Conservation (phyloP, 2,797 vertebrate genomes). For the Podarcis lilfordi region DNA sequence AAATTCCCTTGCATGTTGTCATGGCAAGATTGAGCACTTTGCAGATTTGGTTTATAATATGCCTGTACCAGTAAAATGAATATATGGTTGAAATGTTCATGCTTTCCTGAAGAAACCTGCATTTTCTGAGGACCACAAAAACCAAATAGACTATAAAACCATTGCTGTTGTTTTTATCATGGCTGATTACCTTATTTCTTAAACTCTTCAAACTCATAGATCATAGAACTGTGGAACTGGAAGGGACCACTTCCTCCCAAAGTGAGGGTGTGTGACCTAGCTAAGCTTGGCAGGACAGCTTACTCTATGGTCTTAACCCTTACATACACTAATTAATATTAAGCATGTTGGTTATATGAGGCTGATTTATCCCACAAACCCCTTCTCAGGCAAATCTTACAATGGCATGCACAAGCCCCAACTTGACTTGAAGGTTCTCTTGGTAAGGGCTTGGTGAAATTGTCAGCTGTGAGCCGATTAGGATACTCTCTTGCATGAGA, state of each 20-base stretch:
- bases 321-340: no score
- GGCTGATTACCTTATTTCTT: conserved; percentile 36
- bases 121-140: conserved; percentile 18
- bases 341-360: no score
- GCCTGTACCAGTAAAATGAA: conserved; percentile 24
- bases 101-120: conserved; percentile 34
- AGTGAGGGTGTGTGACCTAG: no score
- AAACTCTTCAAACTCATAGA: not conserved
- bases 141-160: conserved; percentile 43
- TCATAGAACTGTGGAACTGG: no score
- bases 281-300: no score
- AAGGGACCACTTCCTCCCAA: no score
- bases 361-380: no score
- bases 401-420: no score
- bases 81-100: not conserved
- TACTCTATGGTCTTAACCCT: no score
- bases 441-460: no score
- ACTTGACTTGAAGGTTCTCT: no score
- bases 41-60: conserved; percentile 30
- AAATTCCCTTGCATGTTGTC: conserved; percentile 25
- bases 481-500: not conserved
- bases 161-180: conserved; percentile 13
- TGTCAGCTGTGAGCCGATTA: not conserved
- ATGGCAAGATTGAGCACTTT: conserved; percentile 32
- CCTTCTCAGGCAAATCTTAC: no score